Conservation (phyloP, 2,888 invertebrate genomes). For the Gisinianus flammeolus region DNA sequence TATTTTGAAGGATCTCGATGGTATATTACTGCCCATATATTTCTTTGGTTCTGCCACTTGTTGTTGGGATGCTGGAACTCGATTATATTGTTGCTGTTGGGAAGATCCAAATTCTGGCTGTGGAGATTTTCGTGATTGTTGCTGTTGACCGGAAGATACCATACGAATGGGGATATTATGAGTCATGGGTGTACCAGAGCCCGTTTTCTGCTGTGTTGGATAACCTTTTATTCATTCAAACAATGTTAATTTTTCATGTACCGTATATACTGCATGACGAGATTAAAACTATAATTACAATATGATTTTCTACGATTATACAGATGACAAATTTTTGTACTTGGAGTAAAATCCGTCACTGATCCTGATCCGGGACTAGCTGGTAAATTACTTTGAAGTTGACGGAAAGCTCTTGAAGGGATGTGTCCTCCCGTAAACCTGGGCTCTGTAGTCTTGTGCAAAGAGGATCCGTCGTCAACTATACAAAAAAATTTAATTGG, state of each 20-base stretch:
- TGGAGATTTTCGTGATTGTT: not conserved
- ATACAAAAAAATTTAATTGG: not conserved
- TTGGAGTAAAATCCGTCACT: constrained; percentile 22
- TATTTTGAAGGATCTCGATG: constrained; percentile 79
- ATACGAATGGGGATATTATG: constrained; percentile 57
- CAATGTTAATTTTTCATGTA: not conserved
- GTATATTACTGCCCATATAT: constrained; percentile 79
- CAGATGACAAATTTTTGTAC: too few relatives aligned
- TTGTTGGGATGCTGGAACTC: constrained; percentile 71
- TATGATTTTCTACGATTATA: too few relatives aligned
- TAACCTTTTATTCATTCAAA: not conserved
- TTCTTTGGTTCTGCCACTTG: constrained; percentile 71
- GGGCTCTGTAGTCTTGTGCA: constrained; percentile 69
- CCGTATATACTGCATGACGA: not conserved
- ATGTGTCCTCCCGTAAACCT: constrained; percentile 70
- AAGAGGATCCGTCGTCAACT: constrained; percentile 67
- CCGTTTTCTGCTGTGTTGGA: constrained; percentile 21
- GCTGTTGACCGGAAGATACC: constrained; percentile 36
- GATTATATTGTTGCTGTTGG: not conserved
- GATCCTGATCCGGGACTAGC: constrained; percentile 1
- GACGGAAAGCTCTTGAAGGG: constrained; percentile 73
- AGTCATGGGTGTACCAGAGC: constrained; percentile 20
- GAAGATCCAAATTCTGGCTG: not conserved
- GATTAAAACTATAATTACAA: too few relatives aligned
- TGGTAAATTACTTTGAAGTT: constrained; percentile 62